Base-by-base conservation (phyloP, 1,140 invertebrate species). In the Leptinotarsa defecta region DNA sequence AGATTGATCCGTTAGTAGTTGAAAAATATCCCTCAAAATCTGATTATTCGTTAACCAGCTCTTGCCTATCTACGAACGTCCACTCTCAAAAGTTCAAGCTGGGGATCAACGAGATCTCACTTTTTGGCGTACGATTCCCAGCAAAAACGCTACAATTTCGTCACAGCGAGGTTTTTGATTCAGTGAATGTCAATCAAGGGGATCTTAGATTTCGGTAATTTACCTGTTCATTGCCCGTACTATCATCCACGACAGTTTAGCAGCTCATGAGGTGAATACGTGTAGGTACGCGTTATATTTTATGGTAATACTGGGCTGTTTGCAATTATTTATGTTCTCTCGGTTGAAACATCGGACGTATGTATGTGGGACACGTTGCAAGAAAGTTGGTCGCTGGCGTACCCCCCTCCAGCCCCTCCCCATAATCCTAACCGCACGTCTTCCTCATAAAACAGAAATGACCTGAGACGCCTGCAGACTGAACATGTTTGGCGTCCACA, bases 311-410 rank as follows among this genome's bases (percentile, higher is more conserved):
- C 52, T 57, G 1, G 52, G 13, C 13, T 17, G n/a, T 57, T 57
- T 57, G 52, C 52, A 57, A 57, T 57, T 57, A 57, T 57, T 57
- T 57, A 57, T 57, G 52, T 57, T 15, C 17, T 13, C 52, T 57
- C 3, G 52, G 17, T 57, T 19, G 13, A 57, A 57, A 57, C 17
- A 57, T 17, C 52, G 17, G 52, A 19, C 52, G 4, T 57, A 8
- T 57, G 17, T 57, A 57, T 57, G 52, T 57, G 52, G 52, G 52
- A 57, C 52, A 57, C 52, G 52, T 57, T 19, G 15, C 52, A 57
- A 57, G 52, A 57, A 57, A 57, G 52, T 57, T 57, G 8, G 52
- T 57, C 17, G 52, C 6, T 15, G 15, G 4, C 52, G 15, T 57
- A 17, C 52, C n/a, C 52, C 52, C 52, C 17, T 8, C 5, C 52